Evolutionary conservation across 30 jellyfish, hydroid and myxozoan species (phyloP).

Genomic region (Phacellophora camtschatica): DNA sequence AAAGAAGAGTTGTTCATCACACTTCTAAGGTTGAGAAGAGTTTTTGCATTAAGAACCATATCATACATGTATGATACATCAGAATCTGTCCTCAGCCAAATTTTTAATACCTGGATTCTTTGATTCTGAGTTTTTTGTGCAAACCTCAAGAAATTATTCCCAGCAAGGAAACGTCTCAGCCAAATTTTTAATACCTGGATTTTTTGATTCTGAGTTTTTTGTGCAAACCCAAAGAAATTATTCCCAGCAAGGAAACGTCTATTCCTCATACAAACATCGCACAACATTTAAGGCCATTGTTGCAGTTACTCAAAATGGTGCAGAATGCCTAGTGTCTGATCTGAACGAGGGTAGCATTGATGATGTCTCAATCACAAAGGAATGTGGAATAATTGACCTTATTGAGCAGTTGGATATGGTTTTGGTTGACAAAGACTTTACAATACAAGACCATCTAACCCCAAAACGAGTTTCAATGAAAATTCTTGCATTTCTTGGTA

Average conservation of each 20-base stretch:
- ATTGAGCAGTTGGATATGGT: slow-evolving; percentile 34
- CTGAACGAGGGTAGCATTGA: slow-evolving; percentile 64
- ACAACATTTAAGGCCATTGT: slow-evolving; percentile 23
- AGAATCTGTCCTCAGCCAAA: slow-evolving; percentile 19
- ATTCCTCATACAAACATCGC: slow-evolving; percentile 42
- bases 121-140: background rate
- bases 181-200: too few species aligned
- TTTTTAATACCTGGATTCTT: too few species aligned
- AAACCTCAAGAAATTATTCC: slow-evolving; percentile 19
- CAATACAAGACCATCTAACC: background rate
- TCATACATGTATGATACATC: slow-evolving; percentile 39
- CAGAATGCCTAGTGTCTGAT: slow-evolving; percentile 63
- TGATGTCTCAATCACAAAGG: slow-evolving; percentile 38
- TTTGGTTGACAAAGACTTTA: slow-evolving; percentile 32
- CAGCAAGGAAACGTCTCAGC: slow-evolving; percentile 71
- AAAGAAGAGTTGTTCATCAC: slow-evolving; percentile 43
- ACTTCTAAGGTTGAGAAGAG: slow-evolving; percentile 41
- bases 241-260: slow-evolving; percentile 59
- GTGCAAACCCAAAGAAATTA: slow-evolving; percentile 43
- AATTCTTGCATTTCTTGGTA: background rate
- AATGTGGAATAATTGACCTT: slow-evolving; percentile 61
- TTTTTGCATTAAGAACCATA: slow-evolving; percentile 8
- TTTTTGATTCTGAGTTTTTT: slow-evolving; percentile 45
- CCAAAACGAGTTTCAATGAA: background rate
- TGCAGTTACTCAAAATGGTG: slow-evolving; percentile 82